Evolutionary conservation across 2,888 invertebrate genomes (phyloP), one percentile per base, ranked within the genome.

Genomic region (Tachystola acroxantha): DNA sequence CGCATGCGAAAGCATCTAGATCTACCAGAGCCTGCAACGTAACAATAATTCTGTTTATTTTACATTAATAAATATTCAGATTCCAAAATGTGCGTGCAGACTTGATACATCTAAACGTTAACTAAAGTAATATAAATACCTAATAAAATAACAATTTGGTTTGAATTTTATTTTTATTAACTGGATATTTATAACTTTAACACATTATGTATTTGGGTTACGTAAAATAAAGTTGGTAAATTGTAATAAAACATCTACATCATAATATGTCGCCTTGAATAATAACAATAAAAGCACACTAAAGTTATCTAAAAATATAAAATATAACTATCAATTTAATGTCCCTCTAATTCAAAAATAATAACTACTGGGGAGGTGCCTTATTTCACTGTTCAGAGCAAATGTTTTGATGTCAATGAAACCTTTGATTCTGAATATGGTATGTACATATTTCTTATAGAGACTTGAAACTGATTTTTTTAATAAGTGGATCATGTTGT

Each of bases 321-420:
- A 24, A 24, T n/a, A 24, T n/a, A 22, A 24, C 32, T 36, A 37
- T 48, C 53, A 48, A 56, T 48, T 33, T 39, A 45, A 51, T 53
- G 51, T 53, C 43, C 40, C 25, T 34, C 42, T 43, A 41, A 44
- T 43, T 64, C 56, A 69, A 40, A 48, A 49, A 58, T 67, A 68
- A 47, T 56, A 73, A 47, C 56, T 64, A 69, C 71, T 74, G 27
- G 68, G 74, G 51, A 76, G 70, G 57, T 69, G 69, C 57, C 56
- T 39, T 25, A 48, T 44, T 27, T 51, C 47, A 35, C 42, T 36
- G 36, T 57, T 49, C 35, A 64, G 49, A 42, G 42, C 36, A 45
- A 64, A 64, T 42, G 48, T 51, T 42, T 61, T 53, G 9, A 71
- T 34, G 31, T 51, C 57, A 36, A 69, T 39, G 48, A 50, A 67